phyloP scores from a whole-genome alignment of 1,140 invertebrate genomes.

The Notospermus geniculatus region DNA sequence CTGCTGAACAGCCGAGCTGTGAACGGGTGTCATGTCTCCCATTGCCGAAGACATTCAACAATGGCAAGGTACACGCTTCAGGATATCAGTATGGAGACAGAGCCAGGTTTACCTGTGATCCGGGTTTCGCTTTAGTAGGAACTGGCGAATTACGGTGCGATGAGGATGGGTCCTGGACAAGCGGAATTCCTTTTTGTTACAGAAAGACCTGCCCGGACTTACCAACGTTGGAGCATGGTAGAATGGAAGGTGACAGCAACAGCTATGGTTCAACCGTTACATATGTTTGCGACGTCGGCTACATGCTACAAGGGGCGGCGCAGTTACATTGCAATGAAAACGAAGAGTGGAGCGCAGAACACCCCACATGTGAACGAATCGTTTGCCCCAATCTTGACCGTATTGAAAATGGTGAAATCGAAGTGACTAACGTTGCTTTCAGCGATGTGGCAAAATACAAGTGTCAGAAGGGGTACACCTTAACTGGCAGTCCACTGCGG shows the following conservation, averaged over 20 bases:
- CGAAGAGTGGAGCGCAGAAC: slow-evolving; percentile 6
- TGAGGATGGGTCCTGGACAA: not conserved
- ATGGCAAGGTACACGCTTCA: not conserved
- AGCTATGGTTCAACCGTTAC: not conserved
- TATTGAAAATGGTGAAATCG: slow-evolving; percentile 1
- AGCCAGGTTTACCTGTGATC: not conserved
- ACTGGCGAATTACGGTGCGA: not conserved
- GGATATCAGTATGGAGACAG: not conserved
- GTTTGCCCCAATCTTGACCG: not conserved
- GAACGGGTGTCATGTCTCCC: slow-evolving; percentile 51
- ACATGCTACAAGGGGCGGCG: not conserved
- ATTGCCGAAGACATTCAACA: not conserved
- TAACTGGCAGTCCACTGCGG: not conserved
- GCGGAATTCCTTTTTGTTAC: not conserved
- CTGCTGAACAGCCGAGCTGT: slow-evolving; percentile 65
- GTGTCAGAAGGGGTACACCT: not conserved
- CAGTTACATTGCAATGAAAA: not conserved
- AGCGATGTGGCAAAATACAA: not conserved
- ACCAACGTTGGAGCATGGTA: not conserved
- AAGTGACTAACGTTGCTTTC: not conserved
- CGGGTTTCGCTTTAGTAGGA: not conserved
- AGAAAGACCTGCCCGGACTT: not conserved
- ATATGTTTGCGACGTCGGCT: not conserved
- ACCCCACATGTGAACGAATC: not conserved
- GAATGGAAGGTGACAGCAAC: not conserved